Base-by-base conservation (phyloP, 2,113 vertebrate species). In the Cairina moschata region DNA sequence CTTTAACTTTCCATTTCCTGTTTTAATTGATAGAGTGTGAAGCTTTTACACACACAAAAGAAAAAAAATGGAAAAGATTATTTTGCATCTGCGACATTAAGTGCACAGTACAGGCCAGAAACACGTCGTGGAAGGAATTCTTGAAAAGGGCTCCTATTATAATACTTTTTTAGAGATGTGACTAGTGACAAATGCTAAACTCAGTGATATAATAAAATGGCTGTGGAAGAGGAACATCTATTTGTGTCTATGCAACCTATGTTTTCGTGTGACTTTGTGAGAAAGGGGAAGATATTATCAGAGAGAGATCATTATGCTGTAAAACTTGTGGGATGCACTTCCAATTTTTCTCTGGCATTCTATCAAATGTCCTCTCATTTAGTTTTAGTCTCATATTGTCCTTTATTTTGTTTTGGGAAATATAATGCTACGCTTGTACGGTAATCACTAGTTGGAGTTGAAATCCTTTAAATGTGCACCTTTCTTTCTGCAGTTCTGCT, bases 11-110 rank as follows among this genome's bases (percentile, higher is more conserved):
- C 59, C 2, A 60, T 94, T 96, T 96, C 92, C 83, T 93, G 77
- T 75, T 96, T 95, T 91, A 96, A 93, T 94, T 88, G 90, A 92
- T 83, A 88, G 93, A 82, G 83, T 84, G 83, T 79, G 81, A 96
- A 93, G 74, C 67, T 91, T 85, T 94, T 75, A 76, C 69, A 88
- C 14, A 91, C 46, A 48, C 46, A 48, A 46, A 46, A 46, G 10
- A 50, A 93, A 90, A 88, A 65, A 96, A 79, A 92, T 90, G 72
- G 44, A 80, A 92, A 92, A 73, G 4, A 85, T 89, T 65, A 60
- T 92, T 86, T 88, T 94, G 31, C 5, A 1, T 91, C 46, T 89
- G n/a, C 92, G 91, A 93, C 62, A n/a, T 88, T 82, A 96, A 92
- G 73, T 96, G 38, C 36, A 76, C 73, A 54, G 34, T 72, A 16